Conservation (phyloP, 2,113 vertebrate genomes). For the Archilochus colubris region DNA sequence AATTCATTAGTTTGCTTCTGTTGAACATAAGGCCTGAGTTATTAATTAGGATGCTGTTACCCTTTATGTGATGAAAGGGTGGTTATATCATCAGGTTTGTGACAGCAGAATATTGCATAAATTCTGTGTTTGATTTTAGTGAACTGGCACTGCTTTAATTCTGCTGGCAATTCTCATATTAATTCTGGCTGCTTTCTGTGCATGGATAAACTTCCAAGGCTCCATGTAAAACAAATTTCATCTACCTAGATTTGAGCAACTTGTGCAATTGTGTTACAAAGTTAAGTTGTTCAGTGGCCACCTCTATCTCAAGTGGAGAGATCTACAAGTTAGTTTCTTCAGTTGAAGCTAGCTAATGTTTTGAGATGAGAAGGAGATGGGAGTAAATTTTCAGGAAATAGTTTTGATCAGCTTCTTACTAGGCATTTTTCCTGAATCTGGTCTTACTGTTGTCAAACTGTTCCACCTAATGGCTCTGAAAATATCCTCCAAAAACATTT, state of each 20-base stretch:
- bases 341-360: not conserved
- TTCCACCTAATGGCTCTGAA: not conserved
- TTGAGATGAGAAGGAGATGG: not conserved
- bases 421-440: not conserved
- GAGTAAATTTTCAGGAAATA: not conserved
- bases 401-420: not conserved
- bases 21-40: constrained; percentile 57
- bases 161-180: constrained; percentile 11
- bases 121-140: constrained; percentile 51
- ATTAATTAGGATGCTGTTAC: constrained; percentile 58
- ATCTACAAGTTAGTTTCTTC: not conserved
- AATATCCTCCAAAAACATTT: not conserved
- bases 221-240: not conserved
- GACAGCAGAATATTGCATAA: constrained; percentile 57
- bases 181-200: constrained; percentile 23
- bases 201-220: not conserved
- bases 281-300: not conserved
- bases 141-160: constrained; percentile 48
- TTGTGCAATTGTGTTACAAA: not conserved
- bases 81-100: constrained; percentile 58
- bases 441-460: not conserved
- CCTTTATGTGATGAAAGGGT: constrained; percentile 59
- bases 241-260: not conserved
- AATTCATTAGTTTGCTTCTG: constrained; percentile 65
- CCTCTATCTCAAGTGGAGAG: not conserved